Evolutionary conservation across 2,797 vertebrate species (phyloP).

Genomic region (Sebastes melanostomus): DNA sequence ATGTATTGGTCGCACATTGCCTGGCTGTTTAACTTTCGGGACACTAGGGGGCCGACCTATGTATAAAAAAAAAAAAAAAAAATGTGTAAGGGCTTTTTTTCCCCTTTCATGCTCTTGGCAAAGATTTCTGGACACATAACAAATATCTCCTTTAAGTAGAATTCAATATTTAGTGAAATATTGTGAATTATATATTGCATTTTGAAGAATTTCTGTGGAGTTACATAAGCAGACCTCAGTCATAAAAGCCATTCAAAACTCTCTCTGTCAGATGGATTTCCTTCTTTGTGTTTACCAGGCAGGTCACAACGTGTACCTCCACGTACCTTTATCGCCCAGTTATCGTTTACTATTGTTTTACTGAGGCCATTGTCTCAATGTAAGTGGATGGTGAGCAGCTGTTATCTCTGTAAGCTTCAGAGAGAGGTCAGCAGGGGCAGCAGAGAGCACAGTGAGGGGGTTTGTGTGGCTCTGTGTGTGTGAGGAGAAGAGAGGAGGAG

Average conservation of each 20-base stretch:
- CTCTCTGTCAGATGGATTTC: not conserved
- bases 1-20: constrained; percentile 63
- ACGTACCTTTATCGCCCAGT: not conserved
- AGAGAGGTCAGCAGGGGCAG: constrained; percentile 80
- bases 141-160: not conserved
- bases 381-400: constrained; percentile 65
- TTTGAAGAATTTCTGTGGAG: not conserved
- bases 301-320: constrained; percentile 1
- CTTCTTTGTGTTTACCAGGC: not conserved
- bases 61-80: not conserved
- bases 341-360: constrained; percentile 43
- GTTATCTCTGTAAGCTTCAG: constrained; percentile 70
- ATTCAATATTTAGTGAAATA: not conserved
- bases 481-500: constrained; percentile 1
- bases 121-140: not conserved
- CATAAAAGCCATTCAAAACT: not conserved
- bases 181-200: not conserved
- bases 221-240: not conserved
- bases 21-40: constrained; percentile 72
- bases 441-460: constrained; percentile 69
- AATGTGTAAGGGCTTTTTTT: not conserved
- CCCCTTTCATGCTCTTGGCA: not conserved
- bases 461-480: constrained; percentile 5
- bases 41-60: constrained; percentile 67
- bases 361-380: constrained; percentile 38